Evolutionary conservation across 2,113 vertebrate species (phyloP).

Genomic region (Zingel zingel): DNA sequence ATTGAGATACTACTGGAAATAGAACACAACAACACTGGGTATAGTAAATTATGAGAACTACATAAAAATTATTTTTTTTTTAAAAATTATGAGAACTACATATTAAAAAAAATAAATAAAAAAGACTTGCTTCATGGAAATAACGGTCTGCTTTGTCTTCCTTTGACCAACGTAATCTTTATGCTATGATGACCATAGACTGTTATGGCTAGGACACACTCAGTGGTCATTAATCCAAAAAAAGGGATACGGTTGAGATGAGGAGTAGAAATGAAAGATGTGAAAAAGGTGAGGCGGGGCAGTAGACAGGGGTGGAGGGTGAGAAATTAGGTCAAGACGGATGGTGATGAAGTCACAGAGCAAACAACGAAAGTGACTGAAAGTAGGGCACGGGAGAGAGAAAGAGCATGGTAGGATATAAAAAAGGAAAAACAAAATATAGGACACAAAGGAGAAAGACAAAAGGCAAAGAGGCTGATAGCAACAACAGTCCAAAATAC

Average conservation of each 20-base stretch:
- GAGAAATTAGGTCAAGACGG: neutral
- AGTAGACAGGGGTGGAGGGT: neutral
- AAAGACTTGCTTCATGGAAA: neutral
- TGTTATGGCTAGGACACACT: neutral
- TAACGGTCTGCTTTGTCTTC: neutral
- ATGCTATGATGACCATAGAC: neutral
- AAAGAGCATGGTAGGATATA: neutral
- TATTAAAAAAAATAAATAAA: neutral
- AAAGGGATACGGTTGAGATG: neutral
- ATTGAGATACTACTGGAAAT: too few relatives aligned
- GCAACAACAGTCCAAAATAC: neutral
- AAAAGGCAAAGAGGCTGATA: neutral
- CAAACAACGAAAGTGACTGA: slow-evolving; percentile 3
- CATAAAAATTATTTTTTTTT: too few relatives aligned
- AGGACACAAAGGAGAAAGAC: neutral
- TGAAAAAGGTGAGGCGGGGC: neutral
- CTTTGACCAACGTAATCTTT: neutral
- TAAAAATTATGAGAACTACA: neutral
- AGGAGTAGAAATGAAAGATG: neutral
- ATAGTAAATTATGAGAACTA: neutral
- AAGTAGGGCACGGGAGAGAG: slow-evolving; percentile 16
- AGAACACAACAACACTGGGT: neutral
- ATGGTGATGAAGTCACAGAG: neutral
- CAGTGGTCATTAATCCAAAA: neutral
- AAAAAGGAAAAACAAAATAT: slow-evolving; percentile 7